phyloP scores from a whole-genome alignment of 1,140 invertebrate genomes.

The Dinothrombium tinctorium region DNA sequence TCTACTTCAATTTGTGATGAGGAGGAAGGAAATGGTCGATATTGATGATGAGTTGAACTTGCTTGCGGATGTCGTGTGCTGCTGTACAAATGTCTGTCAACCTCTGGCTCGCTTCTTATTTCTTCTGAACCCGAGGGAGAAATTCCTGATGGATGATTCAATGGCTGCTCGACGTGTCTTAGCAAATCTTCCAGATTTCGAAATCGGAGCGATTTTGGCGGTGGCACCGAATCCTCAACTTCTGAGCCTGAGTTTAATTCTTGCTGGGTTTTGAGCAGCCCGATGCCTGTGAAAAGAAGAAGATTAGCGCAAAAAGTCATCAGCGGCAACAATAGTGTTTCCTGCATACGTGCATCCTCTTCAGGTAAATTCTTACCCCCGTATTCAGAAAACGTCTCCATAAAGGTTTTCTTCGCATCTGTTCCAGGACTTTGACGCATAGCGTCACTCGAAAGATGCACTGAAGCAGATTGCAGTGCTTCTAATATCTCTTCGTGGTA shows the following conservation, averaged over 20 bases:
- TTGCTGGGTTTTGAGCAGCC: conserved; percentile 28
- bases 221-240: conserved; percentile 19
- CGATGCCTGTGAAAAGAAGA: not conserved
- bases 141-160: conserved; percentile 36
- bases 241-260: conserved; percentile 31
- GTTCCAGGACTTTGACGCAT: conserved; percentile 9
- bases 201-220: conserved; percentile 31
- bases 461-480: conserved; percentile 30
- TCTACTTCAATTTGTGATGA: not conserved
- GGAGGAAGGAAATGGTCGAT: not conserved
- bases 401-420: conserved; percentile 4
- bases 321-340: too few species aligned
- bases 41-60: not conserved
- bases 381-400: conserved; percentile 1
- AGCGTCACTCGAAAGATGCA: conserved; percentile 7
- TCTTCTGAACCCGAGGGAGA: conserved; percentile 64
- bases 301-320: not conserved
- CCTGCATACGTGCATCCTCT: not conserved
- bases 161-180: conserved; percentile 64
- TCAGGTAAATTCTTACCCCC: conserved; percentile 1
- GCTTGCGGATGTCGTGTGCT: conserved; percentile 3
- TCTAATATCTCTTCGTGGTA: conserved; percentile 78
- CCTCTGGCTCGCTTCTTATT: conserved; percentile 67
- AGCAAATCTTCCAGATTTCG: conserved; percentile 73
- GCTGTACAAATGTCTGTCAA: conserved; percentile 51